Conservation (phyloP, 2,113 vertebrate genomes). For the Zosterops pallidus region DNA sequence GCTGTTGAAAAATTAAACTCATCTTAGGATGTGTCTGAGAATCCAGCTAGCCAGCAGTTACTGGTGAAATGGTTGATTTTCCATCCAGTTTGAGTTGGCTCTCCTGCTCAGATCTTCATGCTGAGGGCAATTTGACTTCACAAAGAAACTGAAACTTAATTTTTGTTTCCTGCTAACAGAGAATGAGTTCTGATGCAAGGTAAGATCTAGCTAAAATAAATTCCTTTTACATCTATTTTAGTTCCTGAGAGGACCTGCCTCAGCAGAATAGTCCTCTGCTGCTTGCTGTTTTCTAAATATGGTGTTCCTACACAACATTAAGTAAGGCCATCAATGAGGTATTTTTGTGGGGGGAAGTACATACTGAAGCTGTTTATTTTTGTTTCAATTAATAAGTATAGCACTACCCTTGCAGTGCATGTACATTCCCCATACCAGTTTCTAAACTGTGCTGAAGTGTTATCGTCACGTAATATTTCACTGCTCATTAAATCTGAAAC, state of each 20-base stretch:
- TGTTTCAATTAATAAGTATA: neutral
- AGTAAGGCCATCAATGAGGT: neutral
- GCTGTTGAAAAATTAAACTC: neutral
- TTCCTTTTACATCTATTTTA: neutral
- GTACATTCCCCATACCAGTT: neutral
- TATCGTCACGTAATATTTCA: neutral
- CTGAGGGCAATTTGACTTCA: neutral
- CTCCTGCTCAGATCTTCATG: neutral
- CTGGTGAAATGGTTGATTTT: neutral
- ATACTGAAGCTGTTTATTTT: neutral
- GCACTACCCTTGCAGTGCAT: neutral
- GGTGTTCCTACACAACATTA: neutral
- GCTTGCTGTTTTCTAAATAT: neutral
- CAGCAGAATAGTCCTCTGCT: neutral
- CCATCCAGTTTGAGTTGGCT: neutral
- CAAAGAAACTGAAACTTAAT: neutral
- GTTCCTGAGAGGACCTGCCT: neutral
- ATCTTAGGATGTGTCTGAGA: neutral
- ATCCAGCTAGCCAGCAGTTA: neutral
- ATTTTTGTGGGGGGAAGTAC: neutral
- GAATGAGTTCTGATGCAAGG: neutral
- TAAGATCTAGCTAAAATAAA: neutral
- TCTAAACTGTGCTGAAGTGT: neutral
- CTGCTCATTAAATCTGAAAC: neutral
- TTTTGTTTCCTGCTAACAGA: neutral